These are phyloP conservation scores for Pelobates fuscus DNA, from an alignment of 2,113 vertebrate genomes.

Conservation along the genomic window DNA sequence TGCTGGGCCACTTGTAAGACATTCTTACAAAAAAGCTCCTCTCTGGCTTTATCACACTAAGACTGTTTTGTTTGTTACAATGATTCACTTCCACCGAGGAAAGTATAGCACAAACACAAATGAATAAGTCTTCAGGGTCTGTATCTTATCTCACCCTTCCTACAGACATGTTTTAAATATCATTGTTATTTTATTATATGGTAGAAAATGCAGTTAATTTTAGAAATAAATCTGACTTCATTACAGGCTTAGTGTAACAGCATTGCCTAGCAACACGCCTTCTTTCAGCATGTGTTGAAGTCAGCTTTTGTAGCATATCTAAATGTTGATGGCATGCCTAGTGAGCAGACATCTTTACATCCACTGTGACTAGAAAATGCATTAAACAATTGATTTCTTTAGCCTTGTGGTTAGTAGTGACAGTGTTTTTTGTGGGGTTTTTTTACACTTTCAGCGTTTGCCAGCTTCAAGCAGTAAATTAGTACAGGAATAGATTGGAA, in stretches of 20 bases:
- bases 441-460: neutral
- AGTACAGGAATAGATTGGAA: conserved; percentile 4
- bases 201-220: conserved; percentile 29
- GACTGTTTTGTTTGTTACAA: too few species aligned
- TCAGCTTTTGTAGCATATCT: conserved; percentile 21
- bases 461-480: conserved; percentile 23
- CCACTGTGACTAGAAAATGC: neutral
- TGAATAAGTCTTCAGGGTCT: neutral
- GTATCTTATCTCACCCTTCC: neutral
- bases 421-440: neutral
- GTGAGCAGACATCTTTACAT: conserved; percentile 24
- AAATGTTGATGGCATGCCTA: conserved; percentile 22
- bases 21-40: too few species aligned
- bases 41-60: too few species aligned
- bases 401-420: neutral
- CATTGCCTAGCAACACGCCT: conserved; percentile 47
- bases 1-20: too few species aligned
- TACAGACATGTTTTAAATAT: conserved; percentile 24
- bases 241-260: conserved; percentile 43
- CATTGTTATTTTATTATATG: conserved; percentile 45
- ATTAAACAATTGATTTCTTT: conserved; percentile 11
- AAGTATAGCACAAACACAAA: too few species aligned
- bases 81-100: too few species aligned
- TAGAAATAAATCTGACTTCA: conserved; percentile 42
- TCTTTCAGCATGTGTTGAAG: conserved; percentile 23